Percentiles rank a stretch among this genome's conserved stretches.
Evolutionary conservation across 2,113 vertebrate genomes (phyloP).

Genomic region (Turnix velox): DNA sequence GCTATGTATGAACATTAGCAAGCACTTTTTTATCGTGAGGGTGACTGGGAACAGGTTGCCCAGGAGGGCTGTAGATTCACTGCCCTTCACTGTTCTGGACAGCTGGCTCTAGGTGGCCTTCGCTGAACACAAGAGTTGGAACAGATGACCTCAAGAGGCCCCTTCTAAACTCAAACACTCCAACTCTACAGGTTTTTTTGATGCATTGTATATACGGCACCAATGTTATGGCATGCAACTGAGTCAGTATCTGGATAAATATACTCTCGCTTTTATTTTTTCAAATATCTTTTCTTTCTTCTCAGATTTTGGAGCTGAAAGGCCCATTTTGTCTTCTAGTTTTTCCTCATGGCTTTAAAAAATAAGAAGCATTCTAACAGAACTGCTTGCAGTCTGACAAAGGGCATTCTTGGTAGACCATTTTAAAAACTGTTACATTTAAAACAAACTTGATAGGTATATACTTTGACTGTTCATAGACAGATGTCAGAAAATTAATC

Average conservation of each 20-base stretch:
- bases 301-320: neutral
- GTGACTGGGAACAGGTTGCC: neutral
- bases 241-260: neutral
- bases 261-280: neutral
- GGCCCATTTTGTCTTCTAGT: neutral
- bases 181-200: neutral
- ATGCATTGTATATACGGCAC: neutral
- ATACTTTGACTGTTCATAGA: neutral
- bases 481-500: neutral
- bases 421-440: neutral
- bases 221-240: neutral
- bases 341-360: neutral
- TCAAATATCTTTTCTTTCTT: neutral
- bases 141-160: neutral
- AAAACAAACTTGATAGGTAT: neutral
- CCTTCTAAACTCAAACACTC: neutral
- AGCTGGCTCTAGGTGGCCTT: neutral
- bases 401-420: neutral
- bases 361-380: neutral
- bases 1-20: neutral
- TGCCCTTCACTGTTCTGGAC: neutral
- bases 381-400: neutral
- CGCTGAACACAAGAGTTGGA: neutral
- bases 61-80: fast-evolving
- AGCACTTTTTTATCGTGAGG: neutral